Evolutionary conservation across 2,113 vertebrate species (phyloP).

Genomic region (Pollimyrus isidori): DNA sequence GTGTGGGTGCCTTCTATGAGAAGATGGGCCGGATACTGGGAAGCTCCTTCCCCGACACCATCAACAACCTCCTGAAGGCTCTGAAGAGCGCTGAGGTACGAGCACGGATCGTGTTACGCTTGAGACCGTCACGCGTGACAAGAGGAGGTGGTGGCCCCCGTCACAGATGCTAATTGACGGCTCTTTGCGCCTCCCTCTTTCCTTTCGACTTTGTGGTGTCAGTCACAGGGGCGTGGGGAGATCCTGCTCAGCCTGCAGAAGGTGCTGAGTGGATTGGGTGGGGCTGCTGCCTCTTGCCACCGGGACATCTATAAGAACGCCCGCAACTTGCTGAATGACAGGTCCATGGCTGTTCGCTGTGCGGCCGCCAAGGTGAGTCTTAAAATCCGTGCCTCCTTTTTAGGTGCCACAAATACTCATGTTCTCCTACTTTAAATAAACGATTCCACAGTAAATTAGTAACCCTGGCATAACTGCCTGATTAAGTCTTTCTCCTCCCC

Average conservation of each 20-base stretch:
- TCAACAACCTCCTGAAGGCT: conserved; percentile 93
- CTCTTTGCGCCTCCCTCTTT: neutral
- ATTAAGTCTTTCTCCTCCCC: conserved; percentile 11
- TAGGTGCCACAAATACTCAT: neutral
- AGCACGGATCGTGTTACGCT: neutral
- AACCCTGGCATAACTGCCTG: neutral
- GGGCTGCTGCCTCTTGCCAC: conserved; percentile 93
- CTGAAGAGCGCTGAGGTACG: conserved; percentile 91
- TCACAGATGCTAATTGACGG: neutral
- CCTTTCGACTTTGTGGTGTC: conserved; percentile 9
- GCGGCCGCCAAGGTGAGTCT: conserved; percentile 82
- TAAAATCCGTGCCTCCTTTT: neutral
- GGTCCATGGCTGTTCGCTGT: conserved; percentile 95
- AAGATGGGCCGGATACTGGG: conserved; percentile 97
- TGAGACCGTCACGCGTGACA: neutral
- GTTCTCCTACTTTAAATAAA: neutral
- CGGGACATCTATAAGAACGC: conserved; percentile 96
- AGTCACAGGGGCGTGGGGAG: conserved; percentile 95
- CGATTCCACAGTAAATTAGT: neutral
- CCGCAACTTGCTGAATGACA: conserved; percentile 84
- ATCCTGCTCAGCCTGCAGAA: conserved; percentile 96
- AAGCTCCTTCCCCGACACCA: conserved; percentile 95
- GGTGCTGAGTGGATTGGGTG: conserved; percentile 83
- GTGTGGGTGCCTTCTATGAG: conserved; percentile 96
- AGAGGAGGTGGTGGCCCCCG: neutral